A percentile compares a stretch with the other conserved stretches of the same genome.
phyloP scores from a whole-genome alignment of 2,888 invertebrate species.

The Thymelicus lineola region DNA sequence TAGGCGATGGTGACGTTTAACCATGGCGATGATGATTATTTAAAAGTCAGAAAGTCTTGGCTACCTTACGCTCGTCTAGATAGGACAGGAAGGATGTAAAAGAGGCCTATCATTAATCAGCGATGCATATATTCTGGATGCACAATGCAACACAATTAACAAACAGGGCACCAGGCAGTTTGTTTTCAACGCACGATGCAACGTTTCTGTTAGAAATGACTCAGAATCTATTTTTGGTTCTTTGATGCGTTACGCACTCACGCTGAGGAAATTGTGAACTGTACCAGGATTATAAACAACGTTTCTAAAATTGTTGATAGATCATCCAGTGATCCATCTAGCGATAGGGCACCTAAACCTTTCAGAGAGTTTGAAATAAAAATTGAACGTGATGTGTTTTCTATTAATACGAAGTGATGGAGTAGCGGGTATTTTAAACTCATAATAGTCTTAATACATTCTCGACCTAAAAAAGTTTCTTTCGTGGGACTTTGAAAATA shows the following conservation, averaged over 20 bases:
- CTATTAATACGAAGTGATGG: conserved; percentile 1
- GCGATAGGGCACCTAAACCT: background rate
- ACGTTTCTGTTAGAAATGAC: conserved; percentile 58
- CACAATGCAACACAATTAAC: conserved; percentile 57
- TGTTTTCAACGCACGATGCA: conserved; percentile 60
- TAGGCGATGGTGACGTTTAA: too few relatives aligned
- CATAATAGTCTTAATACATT: background rate
- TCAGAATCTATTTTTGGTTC: conserved; percentile 71
- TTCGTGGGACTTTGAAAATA: too few relatives aligned
- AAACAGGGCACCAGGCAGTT: conserved; percentile 59
- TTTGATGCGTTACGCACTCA: conserved; percentile 55
- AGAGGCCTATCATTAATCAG: conserved; percentile 43
- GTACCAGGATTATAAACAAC: conserved; percentile 32
- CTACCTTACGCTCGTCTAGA: too few relatives aligned
- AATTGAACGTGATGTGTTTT: conserved; percentile 6
- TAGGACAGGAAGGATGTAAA: conserved; percentile 19
- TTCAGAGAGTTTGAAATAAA: conserved; percentile 16
- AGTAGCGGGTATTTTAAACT: background rate
- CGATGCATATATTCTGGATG: conserved; percentile 44
- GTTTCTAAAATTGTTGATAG: conserved; percentile 28
- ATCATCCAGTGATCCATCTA: conserved; percentile 30
- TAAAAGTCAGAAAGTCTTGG: too few relatives aligned
- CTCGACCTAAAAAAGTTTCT: too few relatives aligned
- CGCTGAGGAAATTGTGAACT: conserved; percentile 36
- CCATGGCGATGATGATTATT: too few relatives aligned